Base-by-base conservation (phyloP, 2,888 invertebrate genomes). In the Rhogogaster chlorosoma region DNA sequence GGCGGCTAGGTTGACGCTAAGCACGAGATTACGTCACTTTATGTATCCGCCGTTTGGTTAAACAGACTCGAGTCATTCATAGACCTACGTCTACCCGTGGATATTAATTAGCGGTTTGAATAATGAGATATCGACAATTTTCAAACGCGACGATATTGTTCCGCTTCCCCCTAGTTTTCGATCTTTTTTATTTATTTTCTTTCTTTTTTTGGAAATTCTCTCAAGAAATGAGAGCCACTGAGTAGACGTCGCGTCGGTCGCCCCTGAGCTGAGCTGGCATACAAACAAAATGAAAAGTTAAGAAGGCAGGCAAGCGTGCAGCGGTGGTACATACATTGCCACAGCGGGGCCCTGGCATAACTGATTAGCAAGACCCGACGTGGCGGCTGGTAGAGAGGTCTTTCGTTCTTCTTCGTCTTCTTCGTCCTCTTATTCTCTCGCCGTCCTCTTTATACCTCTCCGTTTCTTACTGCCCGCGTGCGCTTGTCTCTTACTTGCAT, bases 21-120 rank as follows among this genome's bases (percentile, higher is more conserved):
- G 89, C 89, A 89, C 89, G 86, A 87, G 89, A 89, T 90, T 90
- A 89, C 89, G 90, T 90, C 90, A 90, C 89, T 87, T 90, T 85
- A 87, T 61, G 77, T 70, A 78, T 70, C 77, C 70, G 78, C 83
- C 53, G 53, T 53, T 53, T 53, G 7, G 53, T 53, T n/a, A 18
- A 53, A 53, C 53, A n/a, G 53, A 53, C 53, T 53, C 7, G n/a
- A 53, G n/a, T 53, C 53, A 53, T 53, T n/a, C 53, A n/a, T 53
- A 53, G 7, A 7, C 53, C 18, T 53, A n/a, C 53, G n/a, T n/a
- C n/a, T 53, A 53, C n/a, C 2, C 6, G 7, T n/a, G 5, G 53
- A n/a, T 53, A 53, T n/a, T 53, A 53, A 53, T 53, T 53, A 67
- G 26, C 67, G 3, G 12, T 26, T 29, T 2, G 26, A 64, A 64